Base-by-base conservation (phyloP, 2,797 vertebrate genomes). In the Oreochromis mossambicus region DNA sequence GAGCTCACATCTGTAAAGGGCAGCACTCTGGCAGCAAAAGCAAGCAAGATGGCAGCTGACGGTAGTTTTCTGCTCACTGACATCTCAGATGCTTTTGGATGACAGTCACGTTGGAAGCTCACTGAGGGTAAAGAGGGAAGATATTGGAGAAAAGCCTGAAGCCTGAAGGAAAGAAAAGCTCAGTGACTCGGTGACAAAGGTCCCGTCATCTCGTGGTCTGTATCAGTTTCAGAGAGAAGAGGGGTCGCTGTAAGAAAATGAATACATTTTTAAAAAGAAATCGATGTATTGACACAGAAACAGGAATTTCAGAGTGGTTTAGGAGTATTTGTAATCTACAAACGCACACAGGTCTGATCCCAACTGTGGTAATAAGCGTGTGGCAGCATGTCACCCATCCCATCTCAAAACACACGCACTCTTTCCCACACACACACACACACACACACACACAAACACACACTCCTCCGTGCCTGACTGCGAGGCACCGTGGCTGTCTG, bases 401-500 rank as follows among this genome's bases (percentile, higher is more conserved):
- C 50, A 58, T 81, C 83, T 75, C 78, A 58, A 79, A 81, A 70
- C 81, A 77, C 77, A 4, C 61, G 2, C 77, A 78, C 82, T 80
- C 79, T 81, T 81, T 61, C 77, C 79, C 82, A 29, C 56, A 43
- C 83, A 73, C 78, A 24, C 24, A 73, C 78, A 73, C 79, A 81
- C 86, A 82, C 80, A 82, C 24, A 73, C 78, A 73, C 79, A 81
- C 86, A 82, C 80, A 82, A 83, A 79, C 80, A 75, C 88, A 77
- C 81, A 80, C 73, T 6, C 51, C 68, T 88, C 86, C 36, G 61
- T 91, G 88, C 88, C 87, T 95, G 93, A 94, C 94, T 93, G 92
- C 83, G 77, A 94, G 93, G 94, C 95, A 94, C 94, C 91, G 58
- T 80, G 90, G 91, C 94, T 94, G 94, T 96, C 95, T 95, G 90